Conservation (phyloP, 2,888 invertebrate genomes). For the Mellilla xanthometata region DNA sequence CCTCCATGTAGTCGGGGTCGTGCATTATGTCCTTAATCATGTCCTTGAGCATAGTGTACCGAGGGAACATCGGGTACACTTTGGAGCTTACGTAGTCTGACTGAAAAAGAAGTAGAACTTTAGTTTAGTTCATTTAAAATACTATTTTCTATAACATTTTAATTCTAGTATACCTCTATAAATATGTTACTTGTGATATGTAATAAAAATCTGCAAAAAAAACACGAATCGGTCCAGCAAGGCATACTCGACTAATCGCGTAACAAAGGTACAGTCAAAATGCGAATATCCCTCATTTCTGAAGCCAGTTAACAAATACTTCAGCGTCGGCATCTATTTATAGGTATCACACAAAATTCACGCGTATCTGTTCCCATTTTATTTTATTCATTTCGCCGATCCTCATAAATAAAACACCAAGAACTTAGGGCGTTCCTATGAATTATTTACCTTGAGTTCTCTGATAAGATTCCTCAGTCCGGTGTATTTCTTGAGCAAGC, state of each 20-base stretch:
- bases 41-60: slow-evolving; percentile 97
- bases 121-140: too few relatives aligned
- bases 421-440: background rate
- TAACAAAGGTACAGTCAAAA: too few relatives aligned
- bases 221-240: too few relatives aligned
- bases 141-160: too few relatives aligned
- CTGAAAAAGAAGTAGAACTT: slow-evolving; percentile 85
- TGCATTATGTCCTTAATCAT: slow-evolving; percentile 98
- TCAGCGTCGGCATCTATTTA: too few relatives aligned
- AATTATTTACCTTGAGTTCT: slow-evolving; percentile 88
- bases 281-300: too few relatives aligned
- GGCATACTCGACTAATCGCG: too few relatives aligned
- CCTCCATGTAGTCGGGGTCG: slow-evolving; percentile 98
- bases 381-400: background rate
- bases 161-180: too few relatives aligned
- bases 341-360: too few relatives aligned
- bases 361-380: background rate
- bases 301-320: too few relatives aligned
- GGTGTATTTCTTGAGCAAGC: slow-evolving; percentile 95
- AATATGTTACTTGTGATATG: too few relatives aligned
- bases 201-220: too few relatives aligned
- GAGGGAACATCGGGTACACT: slow-evolving; percentile 95
- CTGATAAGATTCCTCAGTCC: slow-evolving; percentile 94
- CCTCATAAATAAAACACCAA: background rate
- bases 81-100: slow-evolving; percentile 95